phyloP scores from a whole-genome alignment of 1,140 invertebrate genomes.

The Pseudachorutes palmiensis region DNA sequence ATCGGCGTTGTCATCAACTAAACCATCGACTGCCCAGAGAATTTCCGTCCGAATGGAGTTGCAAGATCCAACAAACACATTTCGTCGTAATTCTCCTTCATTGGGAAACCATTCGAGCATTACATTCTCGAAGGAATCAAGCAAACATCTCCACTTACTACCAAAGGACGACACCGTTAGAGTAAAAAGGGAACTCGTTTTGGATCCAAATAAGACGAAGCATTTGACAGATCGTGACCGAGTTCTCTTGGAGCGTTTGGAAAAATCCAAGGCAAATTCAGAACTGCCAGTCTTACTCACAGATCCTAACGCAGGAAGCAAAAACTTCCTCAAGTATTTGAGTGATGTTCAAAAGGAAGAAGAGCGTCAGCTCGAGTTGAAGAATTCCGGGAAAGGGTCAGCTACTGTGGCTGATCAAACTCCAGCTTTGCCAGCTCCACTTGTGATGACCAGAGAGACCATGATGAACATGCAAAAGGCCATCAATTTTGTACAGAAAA shows the following conservation, averaged over 20 bases:
- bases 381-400: too few relatives aligned
- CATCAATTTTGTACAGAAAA: slow-evolving; percentile 55
- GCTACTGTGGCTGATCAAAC: too few relatives aligned
- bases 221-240: slow-evolving; percentile 32
- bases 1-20: not conserved
- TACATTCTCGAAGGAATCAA: slow-evolving; percentile 21
- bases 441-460: slow-evolving; percentile 20
- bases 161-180: not conserved
- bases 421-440: not conserved
- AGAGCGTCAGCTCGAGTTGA: too few relatives aligned
- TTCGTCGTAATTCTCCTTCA: slow-evolving; percentile 22
- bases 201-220: slow-evolving; percentile 27
- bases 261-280: slow-evolving; percentile 4
- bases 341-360: not conserved
- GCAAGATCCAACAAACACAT: slow-evolving; percentile 18
- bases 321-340: slow-evolving; percentile 10
- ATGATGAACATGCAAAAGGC: slow-evolving; percentile 46
- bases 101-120: slow-evolving; percentile 28
- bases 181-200: slow-evolving; percentile 18
- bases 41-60: slow-evolving; percentile 27
- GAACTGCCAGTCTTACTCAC: slow-evolving; percentile 1
- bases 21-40: not conserved
- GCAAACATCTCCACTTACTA: slow-evolving; percentile 7
- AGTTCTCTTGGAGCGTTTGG: not conserved
- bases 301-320: slow-evolving; percentile 5